A percentile compares a stretch with the other conserved stretches of the same genome.
These are phyloP conservation scores for Petrocephalus sullivani DNA, from an alignment of 2,797 vertebrate genomes.

Conservation along the genomic window DNA sequence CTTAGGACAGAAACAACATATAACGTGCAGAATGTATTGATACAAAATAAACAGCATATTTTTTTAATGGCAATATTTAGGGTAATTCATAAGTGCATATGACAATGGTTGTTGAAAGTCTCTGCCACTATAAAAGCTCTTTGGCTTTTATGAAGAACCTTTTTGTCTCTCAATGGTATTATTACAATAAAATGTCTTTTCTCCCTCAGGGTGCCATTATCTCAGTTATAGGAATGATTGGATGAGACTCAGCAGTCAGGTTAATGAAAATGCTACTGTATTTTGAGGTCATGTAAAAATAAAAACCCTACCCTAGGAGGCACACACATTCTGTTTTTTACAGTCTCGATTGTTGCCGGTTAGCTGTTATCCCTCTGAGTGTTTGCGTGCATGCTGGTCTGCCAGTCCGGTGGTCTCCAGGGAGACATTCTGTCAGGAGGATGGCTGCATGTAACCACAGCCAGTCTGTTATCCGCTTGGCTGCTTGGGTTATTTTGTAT, in stretches of 20 bases:
- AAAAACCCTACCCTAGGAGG: neutral
- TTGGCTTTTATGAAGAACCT: neutral
- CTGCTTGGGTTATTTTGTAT: neutral
- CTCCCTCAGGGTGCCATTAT: constrained; percentile 36
- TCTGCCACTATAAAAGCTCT: constrained; percentile 10
- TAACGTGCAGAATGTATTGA: neutral
- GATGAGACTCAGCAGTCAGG: constrained; percentile 26
- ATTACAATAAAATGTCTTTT: constrained; percentile 17
- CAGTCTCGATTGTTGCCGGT: neutral
- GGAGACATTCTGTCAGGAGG: neutral
- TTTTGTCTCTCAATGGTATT: constrained; percentile 1
- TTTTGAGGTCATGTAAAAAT: constrained; percentile 11
- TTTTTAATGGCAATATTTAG: neutral
- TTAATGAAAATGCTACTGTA: constrained; percentile 19
- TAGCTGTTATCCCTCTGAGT: neutral
- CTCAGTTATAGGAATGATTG: constrained; percentile 25
- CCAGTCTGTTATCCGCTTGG: neutral
- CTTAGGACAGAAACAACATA: neutral
- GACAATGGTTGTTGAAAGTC: neutral
- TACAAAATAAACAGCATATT: neutral
- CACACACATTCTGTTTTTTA: neutral
- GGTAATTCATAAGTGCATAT: neutral
- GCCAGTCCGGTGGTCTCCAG: neutral
- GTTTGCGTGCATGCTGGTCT: neutral
- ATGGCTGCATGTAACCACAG: neutral